These are phyloP conservation scores for Nyctibius bracteatus DNA, from an alignment of 2,113 vertebrate species.

Conservation along the genomic window DNA sequence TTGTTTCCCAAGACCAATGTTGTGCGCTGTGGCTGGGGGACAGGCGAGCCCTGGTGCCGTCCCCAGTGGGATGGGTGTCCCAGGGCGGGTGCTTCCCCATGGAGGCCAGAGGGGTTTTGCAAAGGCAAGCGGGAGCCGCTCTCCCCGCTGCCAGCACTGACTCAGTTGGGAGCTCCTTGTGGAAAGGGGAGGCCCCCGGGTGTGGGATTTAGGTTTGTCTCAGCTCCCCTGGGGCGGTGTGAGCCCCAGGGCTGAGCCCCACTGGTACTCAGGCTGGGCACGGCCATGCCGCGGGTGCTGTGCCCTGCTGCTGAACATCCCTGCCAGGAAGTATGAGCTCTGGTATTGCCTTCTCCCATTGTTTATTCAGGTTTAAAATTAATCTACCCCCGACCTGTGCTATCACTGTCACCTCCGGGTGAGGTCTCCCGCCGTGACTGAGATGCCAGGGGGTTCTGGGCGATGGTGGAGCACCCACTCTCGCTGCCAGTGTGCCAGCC, in stretches of 20 bases:
- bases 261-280: not conserved
- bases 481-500: fast-evolving
- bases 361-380: conserved; percentile 65
- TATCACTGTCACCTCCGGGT: not conserved
- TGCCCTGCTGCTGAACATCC: not conserved
- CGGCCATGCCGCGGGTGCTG: fast-evolving
- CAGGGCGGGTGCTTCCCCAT: not conserved
- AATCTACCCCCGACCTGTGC: not conserved
- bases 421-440: not conserved
- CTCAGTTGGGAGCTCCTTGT: conserved; percentile 29
- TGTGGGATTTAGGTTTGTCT: not conserved
- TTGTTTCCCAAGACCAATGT: not conserved
- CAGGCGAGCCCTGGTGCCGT: not conserved
- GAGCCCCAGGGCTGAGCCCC: not conserved
- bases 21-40: fast-evolving
- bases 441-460: not conserved
- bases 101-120: not conserved
- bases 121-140: not conserved
- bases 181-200: not conserved
- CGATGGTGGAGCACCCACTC: fast-evolving
- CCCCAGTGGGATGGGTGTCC: not conserved
- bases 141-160: conserved; percentile 13
- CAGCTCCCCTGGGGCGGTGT: not conserved
- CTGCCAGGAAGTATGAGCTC: not conserved
- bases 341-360: conserved; percentile 4